phyloP scores from a whole-genome alignment of 1,140 invertebrate genomes.

The Oncopodura yosiiana region DNA sequence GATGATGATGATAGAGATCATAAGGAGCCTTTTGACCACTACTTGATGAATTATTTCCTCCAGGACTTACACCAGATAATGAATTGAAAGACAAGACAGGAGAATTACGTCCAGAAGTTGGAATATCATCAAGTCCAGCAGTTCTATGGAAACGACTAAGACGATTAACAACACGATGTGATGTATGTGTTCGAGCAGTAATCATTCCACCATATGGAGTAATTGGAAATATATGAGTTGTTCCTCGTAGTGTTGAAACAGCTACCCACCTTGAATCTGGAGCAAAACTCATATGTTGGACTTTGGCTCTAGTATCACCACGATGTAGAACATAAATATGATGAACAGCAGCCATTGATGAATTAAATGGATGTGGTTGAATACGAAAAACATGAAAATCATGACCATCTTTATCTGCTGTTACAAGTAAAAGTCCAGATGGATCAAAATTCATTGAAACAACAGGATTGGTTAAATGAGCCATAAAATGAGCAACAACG shows the following conservation, averaged over 20 bases:
- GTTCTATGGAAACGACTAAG: slow-evolving; percentile 90
- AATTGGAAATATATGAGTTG: slow-evolving; percentile 93
- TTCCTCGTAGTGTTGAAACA: slow-evolving; percentile 86
- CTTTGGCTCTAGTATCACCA: slow-evolving; percentile 52
- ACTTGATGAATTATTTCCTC: slow-evolving; percentile 43
- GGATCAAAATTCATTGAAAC: slow-evolving; percentile 85
- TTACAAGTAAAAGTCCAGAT: slow-evolving; percentile 81
- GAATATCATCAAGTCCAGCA: slow-evolving; percentile 66
- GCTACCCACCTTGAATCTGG: slow-evolving; percentile 90
- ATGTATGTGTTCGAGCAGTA: slow-evolving; percentile 83
- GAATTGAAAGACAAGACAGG: slow-evolving; percentile 52
- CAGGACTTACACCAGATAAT: slow-evolving; percentile 26
- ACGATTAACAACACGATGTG: slow-evolving; percentile 85
- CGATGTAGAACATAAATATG: slow-evolving; percentile 92
- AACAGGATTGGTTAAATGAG: slow-evolving; percentile 76
- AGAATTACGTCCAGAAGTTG: slow-evolving; percentile 59
- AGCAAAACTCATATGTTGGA: slow-evolving; percentile 76
- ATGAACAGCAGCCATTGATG: slow-evolving; percentile 80
- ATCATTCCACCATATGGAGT: slow-evolving; percentile 91
- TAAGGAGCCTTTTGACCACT: slow-evolving; percentile 37
- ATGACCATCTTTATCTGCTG: slow-evolving; percentile 85
- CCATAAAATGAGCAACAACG: slow-evolving; percentile 88
- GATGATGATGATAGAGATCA: slow-evolving; percentile 40
- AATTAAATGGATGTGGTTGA: slow-evolving; percentile 80
- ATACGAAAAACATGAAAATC: slow-evolving; percentile 93